These are phyloP conservation scores for Dinomys branickii DNA, from an alignment of 2,113 vertebrate genomes.

Conservation along the genomic window DNA sequence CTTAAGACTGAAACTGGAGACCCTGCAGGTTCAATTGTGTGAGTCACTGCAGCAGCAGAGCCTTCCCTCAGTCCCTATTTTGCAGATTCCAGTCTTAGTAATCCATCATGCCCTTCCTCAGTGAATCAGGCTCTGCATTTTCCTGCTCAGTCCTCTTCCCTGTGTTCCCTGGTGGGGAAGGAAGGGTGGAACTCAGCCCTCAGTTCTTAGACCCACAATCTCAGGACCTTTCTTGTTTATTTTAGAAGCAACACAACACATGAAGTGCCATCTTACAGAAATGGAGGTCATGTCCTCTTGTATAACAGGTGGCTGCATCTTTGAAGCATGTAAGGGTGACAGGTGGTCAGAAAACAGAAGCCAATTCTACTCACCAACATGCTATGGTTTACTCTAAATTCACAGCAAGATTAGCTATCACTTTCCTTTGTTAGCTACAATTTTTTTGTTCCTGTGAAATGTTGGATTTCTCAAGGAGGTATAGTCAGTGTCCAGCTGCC, in stretches of 20 bases:
- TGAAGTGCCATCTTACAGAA: neutral
- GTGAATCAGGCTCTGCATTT: neutral
- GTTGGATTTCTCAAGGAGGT: neutral
- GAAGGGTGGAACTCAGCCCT: neutral
- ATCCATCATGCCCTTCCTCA: neutral
- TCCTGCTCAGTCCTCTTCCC: neutral
- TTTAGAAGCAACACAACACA: neutral
- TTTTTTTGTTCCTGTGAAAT: neutral
- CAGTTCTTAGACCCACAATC: neutral
- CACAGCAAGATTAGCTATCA: neutral
- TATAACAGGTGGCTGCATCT: neutral
- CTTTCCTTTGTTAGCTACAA: neutral
- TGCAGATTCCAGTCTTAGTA: neutral
- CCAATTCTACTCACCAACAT: neutral
- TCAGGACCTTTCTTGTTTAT: neutral
- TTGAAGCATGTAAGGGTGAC: neutral
- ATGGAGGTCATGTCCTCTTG: neutral
- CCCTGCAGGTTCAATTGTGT: neutral
- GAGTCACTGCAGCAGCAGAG: neutral
- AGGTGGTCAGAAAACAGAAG: neutral
- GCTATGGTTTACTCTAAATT: neutral
- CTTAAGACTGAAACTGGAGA: neutral
- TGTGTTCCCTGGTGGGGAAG: neutral
- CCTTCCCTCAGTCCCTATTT: neutral
- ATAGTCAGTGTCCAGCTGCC: neutral